Evolutionary conservation across 2,888 invertebrate genomes (phyloP).

Genomic region (Eupithecia abbreviata): DNA sequence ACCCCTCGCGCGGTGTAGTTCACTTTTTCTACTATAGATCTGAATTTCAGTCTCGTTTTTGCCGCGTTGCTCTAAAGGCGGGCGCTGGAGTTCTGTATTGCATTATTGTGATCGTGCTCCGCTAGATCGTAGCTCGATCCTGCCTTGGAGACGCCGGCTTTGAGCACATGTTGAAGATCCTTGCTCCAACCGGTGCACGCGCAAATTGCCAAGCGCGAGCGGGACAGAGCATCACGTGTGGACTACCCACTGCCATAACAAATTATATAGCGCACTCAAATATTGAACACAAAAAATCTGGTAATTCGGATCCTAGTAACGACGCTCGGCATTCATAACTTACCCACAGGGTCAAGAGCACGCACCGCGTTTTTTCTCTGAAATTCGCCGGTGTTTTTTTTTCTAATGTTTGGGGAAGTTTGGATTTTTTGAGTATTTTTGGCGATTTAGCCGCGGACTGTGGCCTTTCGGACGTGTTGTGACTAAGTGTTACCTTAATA

Average conservation of each 20-base stretch:
- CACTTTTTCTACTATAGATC: conserved; percentile 85
- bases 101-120: conserved; percentile 71
- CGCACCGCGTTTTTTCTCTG: conserved; percentile 70
- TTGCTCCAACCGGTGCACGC: conserved; percentile 74
- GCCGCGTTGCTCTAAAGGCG: conserved; percentile 83
- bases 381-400: conserved; percentile 64
- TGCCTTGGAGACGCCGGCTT: conserved; percentile 67
- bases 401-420: conserved; percentile 75
- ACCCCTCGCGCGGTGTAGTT: conserved; percentile 83
- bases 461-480: conserved; percentile 83
- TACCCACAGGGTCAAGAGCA: conserved; percentile 81
- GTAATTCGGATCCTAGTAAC: conserved; percentile 82
- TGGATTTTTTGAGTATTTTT: conserved; percentile 78
- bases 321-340: conserved; percentile 81
- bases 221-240: conserved; percentile 78
- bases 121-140: conserved; percentile 58
- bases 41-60: conserved; percentile 85
- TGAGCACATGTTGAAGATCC: conserved; percentile 71
- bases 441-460: conserved; percentile 75
- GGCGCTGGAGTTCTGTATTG: conserved; percentile 68
- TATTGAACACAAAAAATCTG: conserved; percentile 81
- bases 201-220: conserved; percentile 71
- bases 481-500: conserved; percentile 82
- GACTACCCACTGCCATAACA: conserved; percentile 70
- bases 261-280: conserved; percentile 79